A percentile compares a stretch with the other conserved stretches of the same genome.
phyloP scores from a whole-genome alignment of 30 jellyfish, hydroid and myxozoan genomes.

The Catostylus mosaicus region DNA sequence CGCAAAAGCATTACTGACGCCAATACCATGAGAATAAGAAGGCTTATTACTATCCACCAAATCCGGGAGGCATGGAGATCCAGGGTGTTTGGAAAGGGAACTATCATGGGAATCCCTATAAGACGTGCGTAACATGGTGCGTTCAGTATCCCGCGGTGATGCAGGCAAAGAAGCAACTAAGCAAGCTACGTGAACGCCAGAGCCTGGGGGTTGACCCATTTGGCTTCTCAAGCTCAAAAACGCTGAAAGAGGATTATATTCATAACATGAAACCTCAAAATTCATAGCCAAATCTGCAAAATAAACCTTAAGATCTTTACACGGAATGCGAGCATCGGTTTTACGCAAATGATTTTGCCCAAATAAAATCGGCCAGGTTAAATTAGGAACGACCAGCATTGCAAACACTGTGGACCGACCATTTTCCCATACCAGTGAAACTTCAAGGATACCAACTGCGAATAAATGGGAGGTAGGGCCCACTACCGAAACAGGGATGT shows the following conservation, averaged over 20 bases:
- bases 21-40: no score
- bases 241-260: conserved; percentile 27
- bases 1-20: no score
- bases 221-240: no score
- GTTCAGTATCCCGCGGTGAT: no score
- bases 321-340: conserved; percentile 43
- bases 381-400: conserved; percentile 45
- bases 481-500: conserved; percentile 58
- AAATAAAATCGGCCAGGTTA: conserved; percentile 55
- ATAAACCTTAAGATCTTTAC: conserved; percentile 32
- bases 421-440: conserved; percentile 46
- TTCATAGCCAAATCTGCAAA: conserved; percentile 30
- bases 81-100: no score
- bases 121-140: no score
- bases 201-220: no score
- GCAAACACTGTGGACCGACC: conserved; percentile 34
- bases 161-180: no score
- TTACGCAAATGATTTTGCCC: conserved; percentile 53
- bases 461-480: conserved; percentile 34
- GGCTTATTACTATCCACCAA: no score
- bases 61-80: no score
- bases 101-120: no score
- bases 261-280: conserved; percentile 38
- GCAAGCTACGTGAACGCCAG: no score
- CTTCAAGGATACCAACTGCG: conserved; percentile 60